Percentiles rank a stretch among this genome's conserved stretches.
phyloP scores from a whole-genome alignment of 2,888 invertebrate genomes.

The Tubulanus polymorphus region DNA sequence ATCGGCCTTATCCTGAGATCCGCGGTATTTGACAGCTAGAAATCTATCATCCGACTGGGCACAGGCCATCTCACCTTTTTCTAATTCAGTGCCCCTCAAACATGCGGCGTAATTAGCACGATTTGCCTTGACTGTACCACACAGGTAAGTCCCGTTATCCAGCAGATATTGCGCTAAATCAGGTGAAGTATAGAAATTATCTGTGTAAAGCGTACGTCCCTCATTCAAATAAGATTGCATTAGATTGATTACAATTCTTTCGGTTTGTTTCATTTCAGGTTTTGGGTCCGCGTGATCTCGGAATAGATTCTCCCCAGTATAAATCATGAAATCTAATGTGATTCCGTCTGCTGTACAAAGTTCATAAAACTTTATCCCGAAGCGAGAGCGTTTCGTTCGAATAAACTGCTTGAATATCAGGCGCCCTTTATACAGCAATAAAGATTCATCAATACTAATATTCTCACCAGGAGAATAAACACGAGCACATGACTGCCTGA shows the following conservation, averaged over 20 bases:
- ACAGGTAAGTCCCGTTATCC: conserved; percentile 6
- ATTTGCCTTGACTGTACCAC: conserved; percentile 4
- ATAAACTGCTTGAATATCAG: background rate
- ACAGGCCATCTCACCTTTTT: background rate
- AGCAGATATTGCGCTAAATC: conserved; percentile 9
- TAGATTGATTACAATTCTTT: conserved; percentile 9
- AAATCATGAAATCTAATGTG: background rate
- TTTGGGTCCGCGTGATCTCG: too few species aligned
- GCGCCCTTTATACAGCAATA: background rate
- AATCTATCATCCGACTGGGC: too few species aligned
- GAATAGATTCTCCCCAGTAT: too few species aligned
- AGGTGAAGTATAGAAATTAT: conserved; percentile 9
- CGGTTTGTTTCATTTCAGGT: conserved; percentile 5
- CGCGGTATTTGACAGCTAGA: background rate
- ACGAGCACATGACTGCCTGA: background rate
- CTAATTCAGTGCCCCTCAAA: background rate
- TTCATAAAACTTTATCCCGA: background rate
- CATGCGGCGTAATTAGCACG: background rate
- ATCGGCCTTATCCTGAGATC: background rate
- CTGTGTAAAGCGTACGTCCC: conserved; percentile 7
- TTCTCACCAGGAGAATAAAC: background rate
- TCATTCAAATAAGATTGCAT: conserved; percentile 5
- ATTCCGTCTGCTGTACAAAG: background rate
- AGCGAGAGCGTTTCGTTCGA: background rate
- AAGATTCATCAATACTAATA: background rate